phyloP scores from a whole-genome alignment of 2,113 vertebrate genomes.

The Gobius niger region DNA sequence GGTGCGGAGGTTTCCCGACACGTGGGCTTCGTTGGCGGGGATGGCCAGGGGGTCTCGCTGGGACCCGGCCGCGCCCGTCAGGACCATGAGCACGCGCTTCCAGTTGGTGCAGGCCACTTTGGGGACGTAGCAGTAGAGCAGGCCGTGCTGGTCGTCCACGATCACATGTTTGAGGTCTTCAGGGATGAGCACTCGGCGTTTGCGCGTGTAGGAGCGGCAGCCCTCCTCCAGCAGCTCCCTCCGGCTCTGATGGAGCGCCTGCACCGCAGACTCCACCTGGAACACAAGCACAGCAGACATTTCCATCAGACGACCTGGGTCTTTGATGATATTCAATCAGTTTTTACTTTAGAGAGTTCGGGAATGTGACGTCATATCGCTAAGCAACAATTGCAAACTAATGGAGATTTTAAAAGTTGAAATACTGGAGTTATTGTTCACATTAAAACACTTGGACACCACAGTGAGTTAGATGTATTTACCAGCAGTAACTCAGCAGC shows the following conservation, averaged over 20 bases:
- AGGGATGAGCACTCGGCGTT: constrained; percentile 80
- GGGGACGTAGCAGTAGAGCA: constrained; percentile 94
- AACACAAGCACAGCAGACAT: background rate
- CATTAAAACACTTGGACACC: too few relatives aligned
- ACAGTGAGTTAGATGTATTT: too few relatives aligned
- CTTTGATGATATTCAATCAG: too few relatives aligned
- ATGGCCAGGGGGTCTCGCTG: constrained; percentile 81
- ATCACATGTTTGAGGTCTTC: constrained; percentile 90
- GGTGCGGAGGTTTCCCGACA: constrained; percentile 82
- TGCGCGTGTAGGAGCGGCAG: constrained; percentile 83
- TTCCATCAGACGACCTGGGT: too few relatives aligned
- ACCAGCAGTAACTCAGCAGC: too few relatives aligned
- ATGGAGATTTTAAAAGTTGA: too few relatives aligned
- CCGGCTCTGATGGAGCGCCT: constrained; percentile 81
- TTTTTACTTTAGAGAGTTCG: too few relatives aligned
- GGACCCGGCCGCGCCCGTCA: constrained; percentile 80
- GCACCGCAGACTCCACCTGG: constrained; percentile 73
- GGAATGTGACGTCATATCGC: too few relatives aligned
- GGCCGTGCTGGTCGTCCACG: constrained; percentile 85
- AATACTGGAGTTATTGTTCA: too few relatives aligned
- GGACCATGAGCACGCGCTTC: constrained; percentile 92
- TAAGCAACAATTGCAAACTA: too few relatives aligned
- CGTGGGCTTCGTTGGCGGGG: constrained; percentile 86
- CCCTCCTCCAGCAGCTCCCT: constrained; percentile 79
- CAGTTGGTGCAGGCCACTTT: constrained; percentile 96